Evolutionary conservation across 2,888 invertebrate species (phyloP).

Genomic region (Caenorhabditis virilis): DNA sequence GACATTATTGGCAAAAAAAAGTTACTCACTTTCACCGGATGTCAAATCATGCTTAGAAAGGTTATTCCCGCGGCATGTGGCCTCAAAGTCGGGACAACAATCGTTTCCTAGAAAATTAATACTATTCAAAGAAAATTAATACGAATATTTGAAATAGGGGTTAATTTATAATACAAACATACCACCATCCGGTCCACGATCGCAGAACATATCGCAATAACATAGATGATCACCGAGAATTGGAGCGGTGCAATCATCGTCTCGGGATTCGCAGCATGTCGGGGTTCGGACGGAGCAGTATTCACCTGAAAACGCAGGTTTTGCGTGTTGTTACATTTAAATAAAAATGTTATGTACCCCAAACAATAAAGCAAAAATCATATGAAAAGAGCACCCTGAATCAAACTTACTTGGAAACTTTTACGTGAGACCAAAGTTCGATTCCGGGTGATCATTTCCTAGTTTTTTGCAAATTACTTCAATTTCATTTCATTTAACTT

Average conservation of each 20-base stretch:
- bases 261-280: slow-evolving; percentile 78
- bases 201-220: slow-evolving; percentile 80
- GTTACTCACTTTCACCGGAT: not conserved
- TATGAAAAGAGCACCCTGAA: not conserved
- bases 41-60: slow-evolving; percentile 1
- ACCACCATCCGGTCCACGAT: slow-evolving; percentile 49
- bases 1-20: not conserved
- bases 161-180: too few relatives aligned
- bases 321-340: too few relatives aligned
- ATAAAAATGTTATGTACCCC: too few relatives aligned
- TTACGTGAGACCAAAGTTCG: too few relatives aligned
- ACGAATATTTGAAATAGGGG: too few relatives aligned
- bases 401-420: not conserved
- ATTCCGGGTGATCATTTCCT: too few relatives aligned
- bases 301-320: slow-evolving; percentile 50
- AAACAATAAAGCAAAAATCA: too few relatives aligned
- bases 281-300: slow-evolving; percentile 61
- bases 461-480: too few relatives aligned
- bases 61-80: slow-evolving; percentile 76
- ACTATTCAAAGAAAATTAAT: not conserved
- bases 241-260: slow-evolving; percentile 80
- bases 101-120: slow-evolving; percentile 74
- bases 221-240: slow-evolving; percentile 82
- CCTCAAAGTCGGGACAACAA: slow-evolving; percentile 89
- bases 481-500: too few relatives aligned